A percentile compares a stretch with the other conserved stretches of the same genome.
Evolutionary conservation across 2,888 invertebrate species (phyloP).

Genomic region (Acanthosoma haemorrhoidale): DNA sequence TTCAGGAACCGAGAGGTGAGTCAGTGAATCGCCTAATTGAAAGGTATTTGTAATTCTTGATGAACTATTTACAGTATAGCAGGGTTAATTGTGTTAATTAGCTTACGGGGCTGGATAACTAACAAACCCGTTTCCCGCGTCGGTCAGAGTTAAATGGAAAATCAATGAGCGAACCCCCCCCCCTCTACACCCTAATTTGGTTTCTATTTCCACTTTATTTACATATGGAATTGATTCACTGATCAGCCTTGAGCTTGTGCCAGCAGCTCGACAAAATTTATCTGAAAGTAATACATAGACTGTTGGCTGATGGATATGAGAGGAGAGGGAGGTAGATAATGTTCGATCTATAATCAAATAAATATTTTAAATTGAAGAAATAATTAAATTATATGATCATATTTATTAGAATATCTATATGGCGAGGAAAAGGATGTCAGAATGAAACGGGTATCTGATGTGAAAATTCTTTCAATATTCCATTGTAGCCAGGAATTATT

Average conservation of each 20-base stretch:
- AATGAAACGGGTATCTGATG: too few species aligned
- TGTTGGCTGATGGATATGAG: too few species aligned
- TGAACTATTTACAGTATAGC: conserved; percentile 25
- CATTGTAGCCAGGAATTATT: too few species aligned
- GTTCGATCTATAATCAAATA: too few species aligned
- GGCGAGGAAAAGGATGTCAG: too few species aligned
- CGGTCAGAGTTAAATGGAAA: conserved; percentile 17
- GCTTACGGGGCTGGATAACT: not conserved
- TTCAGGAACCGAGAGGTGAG: too few species aligned
- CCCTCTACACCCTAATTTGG: conserved; percentile 24
- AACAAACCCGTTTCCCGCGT: not conserved
- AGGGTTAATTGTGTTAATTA: not conserved
- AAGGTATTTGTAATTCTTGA: conserved; percentile 17
- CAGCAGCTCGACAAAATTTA: not conserved
- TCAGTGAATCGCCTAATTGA: not conserved
- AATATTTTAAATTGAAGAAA: too few species aligned
- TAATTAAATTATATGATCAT: too few species aligned
- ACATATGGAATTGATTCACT: conserved; percentile 26
- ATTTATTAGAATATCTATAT: too few species aligned
- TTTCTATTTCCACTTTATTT: conserved; percentile 29
- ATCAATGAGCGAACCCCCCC: conserved; percentile 32
- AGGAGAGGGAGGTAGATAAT: too few species aligned
- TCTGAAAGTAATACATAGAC: too few species aligned
- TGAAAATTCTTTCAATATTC: too few species aligned
- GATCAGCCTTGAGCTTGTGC: not conserved